These are phyloP conservation scores for pig (Sus scrofa) DNA, from an alignment of 2,113 vertebrate species.

Conservation along the genomic window DNA sequence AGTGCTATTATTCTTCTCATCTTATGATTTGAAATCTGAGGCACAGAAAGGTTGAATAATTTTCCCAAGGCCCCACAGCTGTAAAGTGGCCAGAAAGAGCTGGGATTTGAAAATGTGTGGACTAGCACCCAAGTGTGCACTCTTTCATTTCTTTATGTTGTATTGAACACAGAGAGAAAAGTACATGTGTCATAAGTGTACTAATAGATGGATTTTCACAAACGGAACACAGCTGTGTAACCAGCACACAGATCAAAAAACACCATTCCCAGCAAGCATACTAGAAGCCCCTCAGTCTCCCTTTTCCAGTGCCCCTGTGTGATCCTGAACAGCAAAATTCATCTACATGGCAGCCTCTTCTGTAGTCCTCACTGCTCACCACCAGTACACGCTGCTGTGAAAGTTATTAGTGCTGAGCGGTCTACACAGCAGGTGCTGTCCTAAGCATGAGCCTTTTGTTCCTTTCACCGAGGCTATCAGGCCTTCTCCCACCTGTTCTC, in stretches of 20 bases:
- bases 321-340: background rate
- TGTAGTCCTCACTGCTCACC: background rate
- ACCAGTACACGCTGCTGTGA: accelerated
- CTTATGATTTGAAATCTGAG: constrained; percentile 27
- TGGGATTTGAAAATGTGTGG: background rate
- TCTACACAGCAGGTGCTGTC: accelerated
- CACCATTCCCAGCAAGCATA: background rate
- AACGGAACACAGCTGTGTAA: background rate
- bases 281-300: accelerated
- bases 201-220: background rate
- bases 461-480: too few relatives aligned
- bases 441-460: background rate
- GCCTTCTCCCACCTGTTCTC: background rate
- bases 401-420: background rate
- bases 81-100: background rate
- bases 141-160: background rate
- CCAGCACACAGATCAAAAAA: background rate
- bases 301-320: background rate
- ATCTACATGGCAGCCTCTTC: background rate
- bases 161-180: background rate
- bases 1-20: background rate
- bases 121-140: background rate
- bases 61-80: background rate
- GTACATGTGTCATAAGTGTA: too few relatives aligned
- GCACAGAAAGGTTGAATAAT: background rate